phyloP scores from a whole-genome alignment of 2,113 vertebrate species.

The Lepus timidus region DNA sequence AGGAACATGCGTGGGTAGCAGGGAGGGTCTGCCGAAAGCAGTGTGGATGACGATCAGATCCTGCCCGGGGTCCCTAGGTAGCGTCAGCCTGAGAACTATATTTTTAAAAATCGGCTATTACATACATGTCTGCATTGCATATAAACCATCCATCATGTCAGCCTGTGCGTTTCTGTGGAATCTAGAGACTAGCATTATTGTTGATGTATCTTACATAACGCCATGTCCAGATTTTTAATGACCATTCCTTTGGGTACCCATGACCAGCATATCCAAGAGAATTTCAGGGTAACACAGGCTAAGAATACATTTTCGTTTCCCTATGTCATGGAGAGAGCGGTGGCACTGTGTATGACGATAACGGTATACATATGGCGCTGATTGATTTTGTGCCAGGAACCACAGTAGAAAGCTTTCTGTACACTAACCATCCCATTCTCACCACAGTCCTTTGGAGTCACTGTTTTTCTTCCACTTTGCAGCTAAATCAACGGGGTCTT shows the following conservation, averaged over 20 bases:
- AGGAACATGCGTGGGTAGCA: neutral
- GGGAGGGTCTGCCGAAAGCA: neutral
- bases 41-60: rapidly evolving
- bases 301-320: neutral
- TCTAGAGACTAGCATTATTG: neutral
- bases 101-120: neutral
- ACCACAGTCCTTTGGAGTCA: neutral
- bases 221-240: neutral
- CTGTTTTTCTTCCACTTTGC: neutral
- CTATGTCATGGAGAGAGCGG: neutral
- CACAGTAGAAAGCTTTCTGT: rapidly evolving
- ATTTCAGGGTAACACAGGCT: neutral
- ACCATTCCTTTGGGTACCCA: neutral
- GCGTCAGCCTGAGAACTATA: neutral
- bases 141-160: neutral
- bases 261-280: neutral
- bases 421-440: neutral
- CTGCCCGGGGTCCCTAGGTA: neutral
- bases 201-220: neutral
- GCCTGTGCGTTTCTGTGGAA: neutral
- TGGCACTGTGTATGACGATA: rapidly evolving
- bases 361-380: rapidly evolving
- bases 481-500: neutral
- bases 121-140: rapidly evolving
- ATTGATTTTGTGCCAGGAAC: rapidly evolving